A percentile compares a stretch with the other conserved stretches of the same genome.
Conservation (phyloP, 1,140 invertebrate genomes). For the Nephila pilipes region DNA sequence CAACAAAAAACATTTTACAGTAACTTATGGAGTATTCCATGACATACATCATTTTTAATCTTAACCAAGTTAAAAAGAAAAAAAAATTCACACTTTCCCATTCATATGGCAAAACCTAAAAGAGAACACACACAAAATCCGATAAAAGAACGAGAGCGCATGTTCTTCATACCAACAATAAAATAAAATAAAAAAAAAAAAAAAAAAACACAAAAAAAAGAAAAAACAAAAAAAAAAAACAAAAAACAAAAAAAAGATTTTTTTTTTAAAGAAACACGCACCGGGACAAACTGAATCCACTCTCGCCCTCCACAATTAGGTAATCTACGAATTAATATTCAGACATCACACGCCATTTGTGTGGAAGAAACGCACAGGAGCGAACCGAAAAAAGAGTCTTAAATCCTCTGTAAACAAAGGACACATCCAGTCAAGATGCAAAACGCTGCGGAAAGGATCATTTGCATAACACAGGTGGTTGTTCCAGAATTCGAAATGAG, state of each 20-base stretch:
- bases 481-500: conserved; percentile 6
- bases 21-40: no score
- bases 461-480: conserved; percentile 14
- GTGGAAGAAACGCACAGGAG: neutral
- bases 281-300: neutral
- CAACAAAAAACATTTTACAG: no score
- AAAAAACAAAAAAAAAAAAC: neutral
- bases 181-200: neutral
- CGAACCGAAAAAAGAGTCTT: neutral
- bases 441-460: neutral
- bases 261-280: neutral
- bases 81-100: neutral
- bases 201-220: neutral
- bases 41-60: no score
- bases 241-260: neutral
- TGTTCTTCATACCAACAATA: neutral
- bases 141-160: neutral
- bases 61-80: no score
- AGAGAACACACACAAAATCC: neutral
- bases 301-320: neutral
- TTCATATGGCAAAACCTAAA: neutral
- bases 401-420: neutral
- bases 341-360: neutral
- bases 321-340: conserved; percentile 32
- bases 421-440: neutral